Conservation (phyloP, 2,888 invertebrate species). For the Epinotia brunnichana region DNA sequence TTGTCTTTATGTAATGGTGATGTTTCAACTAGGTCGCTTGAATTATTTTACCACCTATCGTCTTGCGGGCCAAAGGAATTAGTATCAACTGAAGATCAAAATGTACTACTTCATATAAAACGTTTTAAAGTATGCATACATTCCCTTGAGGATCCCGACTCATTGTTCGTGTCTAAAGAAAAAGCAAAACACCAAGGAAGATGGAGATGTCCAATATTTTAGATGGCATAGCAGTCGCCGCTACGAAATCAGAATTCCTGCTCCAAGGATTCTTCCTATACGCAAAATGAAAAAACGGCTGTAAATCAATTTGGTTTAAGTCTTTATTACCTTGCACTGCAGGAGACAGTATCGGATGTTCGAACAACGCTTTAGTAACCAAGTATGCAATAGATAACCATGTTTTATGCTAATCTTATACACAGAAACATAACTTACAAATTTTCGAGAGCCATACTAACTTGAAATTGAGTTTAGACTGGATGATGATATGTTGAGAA, state of each 20-base stretch:
- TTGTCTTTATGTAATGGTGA: background rate
- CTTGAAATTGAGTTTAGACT: conserved; percentile 6
- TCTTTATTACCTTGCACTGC: conserved; percentile 59
- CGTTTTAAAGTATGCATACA: conserved; percentile 79
- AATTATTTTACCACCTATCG: background rate
- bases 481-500: conserved; percentile 58
- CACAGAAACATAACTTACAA: conserved; percentile 77
- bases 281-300: conserved; percentile 57
- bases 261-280: conserved; percentile 67
- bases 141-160: conserved; percentile 80
- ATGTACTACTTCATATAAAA: conserved; percentile 62
- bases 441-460: conserved; percentile 71
- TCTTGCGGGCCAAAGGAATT: background rate
- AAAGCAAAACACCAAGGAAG: conserved; percentile 79
- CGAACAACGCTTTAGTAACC: conserved; percentile 78
- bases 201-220: conserved; percentile 84
- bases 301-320: conserved; percentile 62
- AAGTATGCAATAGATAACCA: conserved; percentile 80
- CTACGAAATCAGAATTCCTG: conserved; percentile 80
- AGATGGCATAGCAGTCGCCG: conserved; percentile 83
- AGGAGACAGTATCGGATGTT: conserved; percentile 70
- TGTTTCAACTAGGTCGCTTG: background rate
- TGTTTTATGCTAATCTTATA: conserved; percentile 79
- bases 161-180: conserved; percentile 80
- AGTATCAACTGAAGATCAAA: conserved; percentile 1